Conservation (phyloP, 1,140 invertebrate species). For the Agraylea sexmaculata region DNA sequence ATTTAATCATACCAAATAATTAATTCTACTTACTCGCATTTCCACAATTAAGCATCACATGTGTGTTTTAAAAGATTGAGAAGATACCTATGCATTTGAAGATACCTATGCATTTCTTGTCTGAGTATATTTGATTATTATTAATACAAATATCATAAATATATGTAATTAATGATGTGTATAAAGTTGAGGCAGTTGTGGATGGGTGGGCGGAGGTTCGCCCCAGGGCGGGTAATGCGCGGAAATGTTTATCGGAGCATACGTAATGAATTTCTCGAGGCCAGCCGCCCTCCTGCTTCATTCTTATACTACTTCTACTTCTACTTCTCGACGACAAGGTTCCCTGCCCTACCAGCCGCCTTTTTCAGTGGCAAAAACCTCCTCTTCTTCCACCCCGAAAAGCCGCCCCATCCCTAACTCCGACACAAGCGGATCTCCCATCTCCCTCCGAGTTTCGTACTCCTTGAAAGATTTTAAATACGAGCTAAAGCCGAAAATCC, state of each 20-base stretch:
- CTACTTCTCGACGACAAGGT: background rate
- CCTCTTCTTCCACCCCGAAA: conserved; percentile 8
- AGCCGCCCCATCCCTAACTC: conserved; percentile 1
- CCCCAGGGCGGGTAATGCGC: conserved; percentile 16
- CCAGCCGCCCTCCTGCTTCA: conserved; percentile 6
- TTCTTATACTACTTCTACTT: background rate
- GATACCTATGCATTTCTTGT: too few species aligned
- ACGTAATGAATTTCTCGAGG: conserved; percentile 21
- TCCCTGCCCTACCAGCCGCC: background rate
- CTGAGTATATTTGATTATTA: too few species aligned
- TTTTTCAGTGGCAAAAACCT: conserved; percentile 4
- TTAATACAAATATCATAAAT: too few species aligned
- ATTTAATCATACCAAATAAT: too few species aligned
- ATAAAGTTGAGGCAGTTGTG: background rate
- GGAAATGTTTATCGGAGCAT: conserved; percentile 20
- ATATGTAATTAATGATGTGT: too few species aligned
- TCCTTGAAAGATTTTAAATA: too few species aligned
- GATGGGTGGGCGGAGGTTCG: background rate
- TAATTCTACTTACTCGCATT: too few species aligned
- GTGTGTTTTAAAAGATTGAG: too few species aligned
- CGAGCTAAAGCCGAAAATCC: too few species aligned
- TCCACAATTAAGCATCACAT: too few species aligned
- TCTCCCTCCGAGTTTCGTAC: background rate
- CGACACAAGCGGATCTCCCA: background rate
- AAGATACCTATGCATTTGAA: too few species aligned